A percentile compares a stretch with the other conserved stretches of the same genome.
Evolutionary conservation across 2,888 invertebrate species (phyloP).

Genomic region (Macaria notata): DNA sequence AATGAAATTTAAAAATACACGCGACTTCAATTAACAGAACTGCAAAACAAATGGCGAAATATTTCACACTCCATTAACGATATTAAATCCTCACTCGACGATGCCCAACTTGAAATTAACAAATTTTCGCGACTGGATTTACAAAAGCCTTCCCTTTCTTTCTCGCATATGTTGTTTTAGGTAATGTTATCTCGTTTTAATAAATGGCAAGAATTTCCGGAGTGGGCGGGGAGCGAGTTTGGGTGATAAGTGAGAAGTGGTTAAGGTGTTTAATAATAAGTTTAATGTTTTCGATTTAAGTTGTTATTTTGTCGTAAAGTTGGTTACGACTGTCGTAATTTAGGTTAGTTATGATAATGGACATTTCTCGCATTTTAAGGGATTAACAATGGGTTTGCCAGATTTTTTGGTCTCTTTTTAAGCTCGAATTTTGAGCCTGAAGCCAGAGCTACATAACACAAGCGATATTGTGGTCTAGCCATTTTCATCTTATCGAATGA

Average conservation of each 20-base stretch:
- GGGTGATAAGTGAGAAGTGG: conserved; percentile 37
- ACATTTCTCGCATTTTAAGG: not conserved
- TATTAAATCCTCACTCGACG: conserved; percentile 28
- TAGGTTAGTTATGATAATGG: not conserved
- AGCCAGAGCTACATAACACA: too few relatives aligned
- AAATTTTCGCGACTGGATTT: conserved; percentile 26
- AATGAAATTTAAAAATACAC: too few relatives aligned
- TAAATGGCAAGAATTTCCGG: conserved; percentile 52
- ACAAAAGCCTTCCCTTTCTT: conserved; percentile 28
- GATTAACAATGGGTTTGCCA: not conserved
- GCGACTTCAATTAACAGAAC: too few relatives aligned
- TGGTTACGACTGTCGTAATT: too few relatives aligned
- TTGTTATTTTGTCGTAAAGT: conserved; percentile 18
- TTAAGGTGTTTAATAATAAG: conserved; percentile 25
- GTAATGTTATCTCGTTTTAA: conserved; percentile 36
- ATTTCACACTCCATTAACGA: conserved; percentile 14
- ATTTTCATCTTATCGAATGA: too few relatives aligned
- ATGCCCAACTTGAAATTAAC: conserved; percentile 19
- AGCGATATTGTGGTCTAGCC: too few relatives aligned
- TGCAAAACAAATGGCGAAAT: too few relatives aligned
- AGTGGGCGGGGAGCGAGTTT: conserved; percentile 42
- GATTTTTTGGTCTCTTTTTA: not conserved
- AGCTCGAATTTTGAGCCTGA: not conserved
- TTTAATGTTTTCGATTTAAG: conserved; percentile 10
- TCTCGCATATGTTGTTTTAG: conserved; percentile 14